Evolutionary conservation across 2,888 invertebrate genomes (phyloP).

Genomic region (Xylota segnis): DNA sequence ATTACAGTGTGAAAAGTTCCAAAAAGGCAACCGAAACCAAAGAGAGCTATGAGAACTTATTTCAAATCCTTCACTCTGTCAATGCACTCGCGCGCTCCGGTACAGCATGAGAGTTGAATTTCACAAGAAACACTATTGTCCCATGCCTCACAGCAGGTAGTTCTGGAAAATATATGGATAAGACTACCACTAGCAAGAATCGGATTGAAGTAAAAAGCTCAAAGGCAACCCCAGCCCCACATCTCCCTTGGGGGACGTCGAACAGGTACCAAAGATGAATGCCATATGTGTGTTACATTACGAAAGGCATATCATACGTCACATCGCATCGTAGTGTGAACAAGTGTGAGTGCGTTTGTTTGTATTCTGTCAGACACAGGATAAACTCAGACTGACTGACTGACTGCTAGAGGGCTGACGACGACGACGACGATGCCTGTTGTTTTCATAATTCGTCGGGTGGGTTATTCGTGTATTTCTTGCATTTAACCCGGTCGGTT

Average conservation of each 20-base stretch:
- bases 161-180: background rate
- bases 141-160: background rate
- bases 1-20: background rate
- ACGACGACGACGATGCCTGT: constrained; percentile 16
- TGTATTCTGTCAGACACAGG: constrained; percentile 20
- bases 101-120: background rate
- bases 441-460: constrained; percentile 42
- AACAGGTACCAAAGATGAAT: constrained; percentile 17
- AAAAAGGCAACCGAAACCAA: constrained; percentile 3
- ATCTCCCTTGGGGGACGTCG: background rate
- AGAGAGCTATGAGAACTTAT: background rate
- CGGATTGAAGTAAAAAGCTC: constrained; percentile 14
- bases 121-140: background rate
- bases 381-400: constrained; percentile 23
- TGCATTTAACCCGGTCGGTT: background rate
- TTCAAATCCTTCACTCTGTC: background rate
- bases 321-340: background rate
- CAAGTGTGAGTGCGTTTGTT: background rate
- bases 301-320: constrained; percentile 5
- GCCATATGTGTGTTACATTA: background rate
- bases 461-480: constrained; percentile 1
- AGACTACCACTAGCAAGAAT: background rate
- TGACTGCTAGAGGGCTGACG: constrained; percentile 12
- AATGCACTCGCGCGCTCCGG: background rate
- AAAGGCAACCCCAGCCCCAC: constrained; percentile 3